phyloP scores from a whole-genome alignment of 2,888 invertebrate species.

The Pristionchus entomophagus region DNA sequence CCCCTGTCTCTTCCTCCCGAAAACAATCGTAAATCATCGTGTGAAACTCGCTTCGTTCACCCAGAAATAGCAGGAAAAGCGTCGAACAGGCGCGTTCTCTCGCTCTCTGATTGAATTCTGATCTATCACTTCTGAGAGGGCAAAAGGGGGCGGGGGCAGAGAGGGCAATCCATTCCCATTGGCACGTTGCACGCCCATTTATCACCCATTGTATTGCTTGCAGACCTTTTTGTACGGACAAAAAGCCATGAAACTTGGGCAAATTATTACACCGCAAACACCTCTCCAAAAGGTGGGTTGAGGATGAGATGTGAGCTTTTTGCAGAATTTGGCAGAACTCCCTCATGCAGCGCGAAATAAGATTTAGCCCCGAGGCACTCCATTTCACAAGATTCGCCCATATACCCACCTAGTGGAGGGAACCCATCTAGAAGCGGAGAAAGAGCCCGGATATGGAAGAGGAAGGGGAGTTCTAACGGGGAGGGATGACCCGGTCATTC shows the following conservation, averaged over 20 bases:
- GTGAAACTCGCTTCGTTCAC: neutral
- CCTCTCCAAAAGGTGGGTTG: neutral
- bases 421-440: neutral
- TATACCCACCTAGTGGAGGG: too few relatives aligned
- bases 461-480: constrained; percentile 4
- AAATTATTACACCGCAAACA: neutral
- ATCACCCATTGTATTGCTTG: constrained; percentile 22
- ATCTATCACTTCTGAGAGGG: neutral
- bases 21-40: constrained; percentile 39
- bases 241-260: too few relatives aligned
- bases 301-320: neutral
- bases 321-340: neutral
- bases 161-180: neutral
- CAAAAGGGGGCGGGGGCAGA: neutral
- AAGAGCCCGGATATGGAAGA: too few relatives aligned
- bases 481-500: neutral
- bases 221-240: neutral
- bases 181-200: neutral
- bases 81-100: neutral
- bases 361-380: neutral
- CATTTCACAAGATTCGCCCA: too few relatives aligned
- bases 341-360: neutral
- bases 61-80: neutral
- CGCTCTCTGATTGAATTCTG: neutral
- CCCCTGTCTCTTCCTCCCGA: neutral